Evolutionary conservation across 1,140 invertebrate species (phyloP), one percentile per base, ranked within the genome.

Genomic region (Leptestheria dahalacensis): DNA sequence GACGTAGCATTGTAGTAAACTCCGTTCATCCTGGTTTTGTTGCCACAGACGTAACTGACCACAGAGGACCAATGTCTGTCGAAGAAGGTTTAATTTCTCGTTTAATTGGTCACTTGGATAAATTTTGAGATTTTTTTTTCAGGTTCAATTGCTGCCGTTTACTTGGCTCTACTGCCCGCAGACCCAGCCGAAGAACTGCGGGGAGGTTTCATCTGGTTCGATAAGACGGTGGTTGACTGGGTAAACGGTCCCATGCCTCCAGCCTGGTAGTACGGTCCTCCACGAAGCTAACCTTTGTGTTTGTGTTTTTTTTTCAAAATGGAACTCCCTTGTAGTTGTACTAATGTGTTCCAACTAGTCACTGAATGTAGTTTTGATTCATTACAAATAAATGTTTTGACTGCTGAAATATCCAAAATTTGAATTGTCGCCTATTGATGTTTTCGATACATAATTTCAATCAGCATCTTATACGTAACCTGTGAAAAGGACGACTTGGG

Each of bases 31-130:
- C 80, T 1, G 53, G 53, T 55, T 85, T 81, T 70, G 84, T 87
- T 3, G 75, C 78, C 64, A 88, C 85, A 1, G 83, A 86, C 64
- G 83, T 87, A 83, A 75, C 78, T 1, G 79, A 76, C 48, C 80
- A 84, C 61, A 81, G 79, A 66, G 84, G 85, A 9, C 68, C 66
- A 0, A 69, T 84, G 12, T 80, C 79, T 3, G 79, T 81, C 56
- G 82, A 85, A 61, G 64, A 83, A 70, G 85, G 83, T 72, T 67
- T 47, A 33, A 18, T 53, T 53, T 41, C 15, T 50, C 20, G 48
- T 41, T 41, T 41, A 41, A 9, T 15, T 41, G 33, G 33, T 41
- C 6, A 9, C 33, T 9, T 62, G 24, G 51, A 58, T 64, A 69
- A 52, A 57, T 64, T 64, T 62, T 53, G 29, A 49, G 68, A 15